Base-by-base conservation (phyloP, 2,113 vertebrate species). In the Anser cygnoides region DNA sequence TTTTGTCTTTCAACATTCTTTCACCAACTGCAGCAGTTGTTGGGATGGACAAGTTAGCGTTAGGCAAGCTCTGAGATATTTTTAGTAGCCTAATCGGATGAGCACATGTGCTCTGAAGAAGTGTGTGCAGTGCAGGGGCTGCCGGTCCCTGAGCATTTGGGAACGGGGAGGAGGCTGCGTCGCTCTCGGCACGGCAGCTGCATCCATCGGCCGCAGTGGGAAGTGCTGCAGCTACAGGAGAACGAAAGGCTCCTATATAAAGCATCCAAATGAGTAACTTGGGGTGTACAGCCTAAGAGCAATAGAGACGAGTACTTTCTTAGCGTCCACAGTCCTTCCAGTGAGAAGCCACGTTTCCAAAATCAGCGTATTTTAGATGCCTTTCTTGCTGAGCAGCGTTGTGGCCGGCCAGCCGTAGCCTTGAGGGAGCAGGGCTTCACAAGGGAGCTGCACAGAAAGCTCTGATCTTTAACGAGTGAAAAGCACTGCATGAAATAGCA, bases 21-120 rank as follows among this genome's bases (percentile, higher is more conserved):
- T 73, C 43, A 70, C 62, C 39, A 55, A 57, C 65, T 75, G 8
- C 71, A 55, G 74, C 62, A 91, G 84, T 85, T 89, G 89, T 86
- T 82, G 91, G 50, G 43, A 10, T 77, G 77, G 81, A 91, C 61
- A 93, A 95, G 67, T 89, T 84, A 82, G 74, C 33, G 46, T 91
- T 79, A 63, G 66, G 74, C 86, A 89, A 94, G 87, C 70, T 29
- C 72, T 49, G 26, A 26, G 92, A 0, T 97, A 96, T 97, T 96
- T 97, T 97, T 97, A 96, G 96, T 76, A 89, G 84, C 59, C 81
- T 96, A 91, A 97, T 92, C 35, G 52, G 96, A 91, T 91, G 87
- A 92, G 87, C 93, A 84, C 44, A 2, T 89, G 86, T 92, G n/a
- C 72, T 81, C 41, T 35, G 66, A 79, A 57, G 37, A 43, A 63